Base-by-base conservation (phyloP, 2,797 vertebrate species). In the Sorex maritimensis region DNA sequence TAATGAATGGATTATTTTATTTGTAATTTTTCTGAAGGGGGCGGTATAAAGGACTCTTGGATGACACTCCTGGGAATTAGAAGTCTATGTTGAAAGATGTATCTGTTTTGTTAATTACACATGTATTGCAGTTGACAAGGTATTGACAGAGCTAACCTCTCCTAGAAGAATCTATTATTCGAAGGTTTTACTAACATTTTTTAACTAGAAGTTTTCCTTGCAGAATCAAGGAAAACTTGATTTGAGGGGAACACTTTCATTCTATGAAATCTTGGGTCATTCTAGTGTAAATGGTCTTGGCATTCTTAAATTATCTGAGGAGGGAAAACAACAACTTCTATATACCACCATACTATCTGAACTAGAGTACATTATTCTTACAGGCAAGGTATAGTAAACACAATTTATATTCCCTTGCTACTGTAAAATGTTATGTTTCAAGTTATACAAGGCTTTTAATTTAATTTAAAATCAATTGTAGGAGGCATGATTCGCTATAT, bases 361-460 rank as follows among this genome's bases (percentile, higher is more conserved):
- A 49, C 17, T 85, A 58, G 71, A 75, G 85, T 65, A 28, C 12
- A 15, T 67, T 61, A 81, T 78, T 74, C 9, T 34, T 73, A 63
- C 2, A 79, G 81, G 13, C 55, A 55, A 52, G 38, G 80, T 52
- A 30, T 12, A 83, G 26, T 2, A 73, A 61, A 9, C 55, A 78
- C 17, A 69, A 41, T 46, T 46, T 78, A 6, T 41, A 73, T 28
- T 73, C 13, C 72, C 24, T 83, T 89, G 44, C 28, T 80, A 26
- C 75, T 77, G 28, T 86, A 79, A 82, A 69, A 90, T 77, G 84
- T 90, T 69, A 73, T 88, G 67, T 79, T 91, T 88, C 67, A 69
- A 93, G 88, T 86, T 77, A 38, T 77, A 91, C 73, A 90, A 72
- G 41, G 34, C 17, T 88, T 93, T 93, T 80, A 17, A 73, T 94